Evolutionary conservation across 2,797 vertebrate species (phyloP).

Genomic region (Setipinna tenuifilis): DNA sequence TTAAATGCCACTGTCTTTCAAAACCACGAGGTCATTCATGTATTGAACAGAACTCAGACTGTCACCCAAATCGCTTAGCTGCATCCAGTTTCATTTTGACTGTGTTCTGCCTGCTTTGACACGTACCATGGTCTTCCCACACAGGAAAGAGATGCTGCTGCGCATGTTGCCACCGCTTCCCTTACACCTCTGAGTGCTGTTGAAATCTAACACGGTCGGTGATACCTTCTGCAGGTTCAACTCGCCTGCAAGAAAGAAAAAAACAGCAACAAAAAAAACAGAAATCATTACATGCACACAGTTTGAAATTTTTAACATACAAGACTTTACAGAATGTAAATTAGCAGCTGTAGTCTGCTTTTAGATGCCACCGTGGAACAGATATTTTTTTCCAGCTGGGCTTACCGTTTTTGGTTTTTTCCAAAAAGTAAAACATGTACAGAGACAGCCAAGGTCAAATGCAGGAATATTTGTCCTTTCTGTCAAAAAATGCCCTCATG

Average conservation of each 20-base stretch:
- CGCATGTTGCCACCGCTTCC: slow-evolving; percentile 70
- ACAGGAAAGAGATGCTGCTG: slow-evolving; percentile 90
- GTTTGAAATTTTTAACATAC: background rate
- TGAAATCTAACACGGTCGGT: slow-evolving; percentile 80
- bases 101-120: background rate
- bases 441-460: slow-evolving; percentile 1
- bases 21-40: background rate
- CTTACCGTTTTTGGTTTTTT: background rate
- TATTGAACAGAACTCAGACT: background rate
- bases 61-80: background rate
- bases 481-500: slow-evolving; percentile 23
- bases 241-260: slow-evolving; percentile 72
- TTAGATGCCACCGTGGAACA: background rate
- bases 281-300: background rate
- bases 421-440: background rate
- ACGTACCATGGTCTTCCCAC: slow-evolving; percentile 93
- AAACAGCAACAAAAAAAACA: background rate
- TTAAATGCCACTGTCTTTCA: background rate
- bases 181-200: slow-evolving; percentile 69
- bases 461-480: background rate
- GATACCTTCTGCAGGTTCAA: slow-evolving; percentile 64
- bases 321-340: background rate
- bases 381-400: background rate
- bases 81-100: background rate
- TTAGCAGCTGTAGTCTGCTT: background rate